These are phyloP conservation scores for Acanthopagrus latus DNA, from an alignment of 2,797 vertebrate genomes.

Conservation along the genomic window DNA sequence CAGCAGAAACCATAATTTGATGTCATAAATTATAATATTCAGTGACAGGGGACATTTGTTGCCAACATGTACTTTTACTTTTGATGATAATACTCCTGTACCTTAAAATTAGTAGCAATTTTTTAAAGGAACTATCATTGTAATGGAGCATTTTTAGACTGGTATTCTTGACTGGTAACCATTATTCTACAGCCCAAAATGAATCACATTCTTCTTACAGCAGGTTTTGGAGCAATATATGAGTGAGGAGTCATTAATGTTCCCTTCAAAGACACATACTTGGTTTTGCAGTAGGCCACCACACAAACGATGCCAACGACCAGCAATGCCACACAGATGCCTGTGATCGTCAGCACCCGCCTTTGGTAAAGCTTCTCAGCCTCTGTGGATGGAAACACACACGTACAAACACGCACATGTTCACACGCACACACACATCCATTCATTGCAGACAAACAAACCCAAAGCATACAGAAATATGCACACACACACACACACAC, in stretches of 20 bases:
- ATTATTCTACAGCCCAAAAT: neutral
- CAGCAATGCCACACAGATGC: constrained; percentile 96
- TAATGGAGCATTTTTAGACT: constrained; percentile 3
- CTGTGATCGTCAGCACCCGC: constrained; percentile 96
- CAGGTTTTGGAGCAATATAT: constrained; percentile 24
- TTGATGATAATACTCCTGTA: neutral
- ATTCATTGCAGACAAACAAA: constrained; percentile 25
- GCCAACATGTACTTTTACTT: neutral
- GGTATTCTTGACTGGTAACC: neutral
- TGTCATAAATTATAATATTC: neutral
- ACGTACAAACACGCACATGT: constrained; percentile 40
- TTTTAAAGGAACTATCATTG: too few species aligned
- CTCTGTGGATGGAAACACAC: constrained; percentile 84
- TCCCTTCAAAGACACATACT: constrained; percentile 85
- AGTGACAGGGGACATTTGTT: neutral
- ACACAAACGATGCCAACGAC: constrained; percentile 98
- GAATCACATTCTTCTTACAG: neutral
- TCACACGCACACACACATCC: constrained; percentile 30
- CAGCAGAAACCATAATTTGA: neutral
- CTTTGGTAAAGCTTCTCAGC: constrained; percentile 97
- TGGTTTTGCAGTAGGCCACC: constrained; percentile 99
- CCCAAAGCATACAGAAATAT: constrained; percentile 37
- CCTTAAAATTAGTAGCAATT: neutral
- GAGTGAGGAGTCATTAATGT: constrained; percentile 5
- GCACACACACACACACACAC: constrained; percentile 36